Percentiles rank a stretch among this genome's conserved stretches.
phyloP scores from a whole-genome alignment of 1,140 invertebrate genomes.

The Probaryconus sp. region DNA sequence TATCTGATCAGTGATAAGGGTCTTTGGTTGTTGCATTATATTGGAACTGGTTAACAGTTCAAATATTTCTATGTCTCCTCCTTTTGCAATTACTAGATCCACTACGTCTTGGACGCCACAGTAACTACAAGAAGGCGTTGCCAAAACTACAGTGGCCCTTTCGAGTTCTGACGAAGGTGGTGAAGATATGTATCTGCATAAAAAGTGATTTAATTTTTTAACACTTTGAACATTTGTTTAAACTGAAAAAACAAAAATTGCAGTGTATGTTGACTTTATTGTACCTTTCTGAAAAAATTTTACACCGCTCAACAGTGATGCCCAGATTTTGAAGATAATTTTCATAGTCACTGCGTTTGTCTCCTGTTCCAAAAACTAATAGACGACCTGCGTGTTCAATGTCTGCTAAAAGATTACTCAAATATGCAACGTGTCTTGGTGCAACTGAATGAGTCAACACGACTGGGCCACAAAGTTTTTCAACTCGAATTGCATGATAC shows the following conservation, averaged over 20 bases:
- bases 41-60: conserved; percentile 64
- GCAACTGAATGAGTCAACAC: conserved; percentile 86
- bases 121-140: conserved; percentile 87
- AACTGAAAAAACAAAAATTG: conserved; percentile 10
- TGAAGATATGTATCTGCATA: conserved; percentile 61
- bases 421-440: conserved; percentile 85
- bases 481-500: conserved; percentile 81
- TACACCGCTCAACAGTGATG: conserved; percentile 72
- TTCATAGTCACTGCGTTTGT: conserved; percentile 73
- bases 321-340: conserved; percentile 36
- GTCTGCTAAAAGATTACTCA: conserved; percentile 82
- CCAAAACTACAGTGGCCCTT: conserved; percentile 84
- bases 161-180: conserved; percentile 77
- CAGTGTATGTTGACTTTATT: neutral
- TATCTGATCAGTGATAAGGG: conserved; percentile 67
- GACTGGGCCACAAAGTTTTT: conserved; percentile 84
- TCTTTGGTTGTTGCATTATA: conserved; percentile 53
- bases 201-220: no score
- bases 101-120: conserved; percentile 86
- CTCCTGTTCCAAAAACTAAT: conserved; percentile 80
- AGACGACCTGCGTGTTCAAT: conserved; percentile 81
- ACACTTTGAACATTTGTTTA: no score
- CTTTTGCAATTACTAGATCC: conserved; percentile 80
- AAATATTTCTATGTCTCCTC: conserved; percentile 66
- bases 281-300: conserved; percentile 71